Evolutionary conservation across 1,140 invertebrate genomes (phyloP), one percentile per base, ranked within the genome.

Genomic region (Psilanteris sp.): DNA sequence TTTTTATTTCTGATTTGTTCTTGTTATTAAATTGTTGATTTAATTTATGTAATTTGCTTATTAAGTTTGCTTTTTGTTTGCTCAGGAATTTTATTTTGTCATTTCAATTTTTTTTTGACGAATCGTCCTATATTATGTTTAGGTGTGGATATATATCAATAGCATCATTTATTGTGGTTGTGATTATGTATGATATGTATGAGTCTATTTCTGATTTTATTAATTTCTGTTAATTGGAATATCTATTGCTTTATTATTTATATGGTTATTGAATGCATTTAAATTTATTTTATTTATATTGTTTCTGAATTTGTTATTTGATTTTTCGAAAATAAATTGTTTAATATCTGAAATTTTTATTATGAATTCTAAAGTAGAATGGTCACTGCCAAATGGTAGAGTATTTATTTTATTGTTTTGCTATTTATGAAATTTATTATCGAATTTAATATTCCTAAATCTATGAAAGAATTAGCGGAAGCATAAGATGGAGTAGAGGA

Each of bases 361-460:
- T 4, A 16, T 8, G 2, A 15, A 16, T 8, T 3, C 4, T 9
- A 9, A 27, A 1, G 15, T 16, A 20, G 20, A 9, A 8, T 79
- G 77, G 29, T 79, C 72, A 18, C 77, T 79, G 22, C 74, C 66
- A 11, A 68, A 79, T 1, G 52, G 44, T 2, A 71, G 55, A 5
- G 54, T 32, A 7, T 55, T 9, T 16, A 78, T n/a, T 48, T 61
- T 62, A 1, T 43, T 36, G 1, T 22, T 0, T 14, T 10, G 11
- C 3, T 4, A 18, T 64, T 31, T 2, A 8, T 6, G 8, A 76
- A 29, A 0, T 55, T 36, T 9, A 76, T 18, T 70, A 68, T 39
- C 5, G 9, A 20, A 11, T 79, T 68, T 8, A 41, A 18, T 0
- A 79, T 27, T 7, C 73, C 55, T 0, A 79, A 8, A 10, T 79